Percentiles rank a stretch among this genome's conserved stretches.
Conservation (phyloP, 2,113 vertebrate genomes). For the Chaetura pelagica region DNA sequence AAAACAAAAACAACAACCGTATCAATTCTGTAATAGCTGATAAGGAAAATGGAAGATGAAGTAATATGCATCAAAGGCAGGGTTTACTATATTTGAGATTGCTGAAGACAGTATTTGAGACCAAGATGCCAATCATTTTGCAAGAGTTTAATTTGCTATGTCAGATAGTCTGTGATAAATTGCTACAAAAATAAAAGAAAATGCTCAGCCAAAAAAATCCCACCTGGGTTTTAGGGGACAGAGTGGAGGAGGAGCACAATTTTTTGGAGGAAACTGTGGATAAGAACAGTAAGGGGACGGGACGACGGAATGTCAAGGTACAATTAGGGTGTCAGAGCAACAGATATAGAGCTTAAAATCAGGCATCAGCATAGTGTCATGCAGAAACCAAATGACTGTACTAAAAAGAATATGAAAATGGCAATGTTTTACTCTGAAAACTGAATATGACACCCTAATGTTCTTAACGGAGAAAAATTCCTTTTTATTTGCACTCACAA, state of each 20-base stretch:
- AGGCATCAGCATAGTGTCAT: background rate
- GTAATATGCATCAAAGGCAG: background rate
- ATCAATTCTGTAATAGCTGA: background rate
- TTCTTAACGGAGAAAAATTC: background rate
- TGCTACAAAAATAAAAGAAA: background rate
- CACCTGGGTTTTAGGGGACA: rapidly evolving
- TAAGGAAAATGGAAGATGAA: background rate
- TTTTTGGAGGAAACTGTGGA: background rate
- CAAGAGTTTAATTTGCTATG: background rate
- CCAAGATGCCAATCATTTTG: background rate
- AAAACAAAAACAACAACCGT: rapidly evolving
- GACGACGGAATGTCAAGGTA: background rate
- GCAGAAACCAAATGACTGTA: background rate
- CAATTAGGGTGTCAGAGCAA: background rate
- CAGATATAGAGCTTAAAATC: background rate
- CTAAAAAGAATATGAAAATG: background rate
- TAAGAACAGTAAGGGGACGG: background rate
- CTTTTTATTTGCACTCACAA: background rate
- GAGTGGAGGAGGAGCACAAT: rapidly evolving
- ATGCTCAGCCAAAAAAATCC: background rate
- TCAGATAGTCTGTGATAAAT: background rate
- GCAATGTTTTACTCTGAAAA: background rate
- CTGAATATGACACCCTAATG: background rate
- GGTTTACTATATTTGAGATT: background rate
- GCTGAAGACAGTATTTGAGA: background rate